Evolutionary conservation across 2,888 invertebrate genomes (phyloP).

Genomic region (Eupithecia abbreviata): DNA sequence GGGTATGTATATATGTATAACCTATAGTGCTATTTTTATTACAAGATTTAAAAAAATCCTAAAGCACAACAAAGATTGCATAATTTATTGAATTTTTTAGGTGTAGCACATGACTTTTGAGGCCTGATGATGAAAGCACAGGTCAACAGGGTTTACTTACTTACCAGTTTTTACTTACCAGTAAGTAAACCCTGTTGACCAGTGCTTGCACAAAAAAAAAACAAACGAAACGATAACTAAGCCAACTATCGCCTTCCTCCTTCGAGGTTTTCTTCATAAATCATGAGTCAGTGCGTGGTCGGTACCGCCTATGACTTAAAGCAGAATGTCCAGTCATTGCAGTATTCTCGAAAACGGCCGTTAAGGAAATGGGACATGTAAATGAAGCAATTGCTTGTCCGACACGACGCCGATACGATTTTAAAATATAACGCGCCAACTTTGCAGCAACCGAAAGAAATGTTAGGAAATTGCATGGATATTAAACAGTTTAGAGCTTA

Average conservation of each 20-base stretch:
- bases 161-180: too few relatives aligned
- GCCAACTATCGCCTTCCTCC: not conserved
- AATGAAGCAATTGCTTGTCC: constrained; percentile 61
- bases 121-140: not conserved
- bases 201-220: too few relatives aligned
- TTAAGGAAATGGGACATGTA: constrained; percentile 78
- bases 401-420: constrained; percentile 36
- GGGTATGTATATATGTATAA: too few relatives aligned
- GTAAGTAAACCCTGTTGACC: too few relatives aligned
- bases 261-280: not conserved
- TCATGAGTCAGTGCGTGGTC: constrained; percentile 11
- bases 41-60: too few relatives aligned
- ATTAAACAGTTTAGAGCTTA: not conserved
- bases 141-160: too few relatives aligned
- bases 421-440: constrained; percentile 30
- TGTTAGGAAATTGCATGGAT: constrained; percentile 1
- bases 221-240: too few relatives aligned
- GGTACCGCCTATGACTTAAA: constrained; percentile 49
- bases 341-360: constrained; percentile 72
- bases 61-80: too few relatives aligned
- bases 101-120: too few relatives aligned
- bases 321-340: constrained; percentile 73
- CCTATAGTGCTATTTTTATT: too few relatives aligned
- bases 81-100: too few relatives aligned
- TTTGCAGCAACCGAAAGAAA: constrained; percentile 13